A percentile compares a stretch with the other conserved stretches of the same genome.
These are phyloP conservation scores for Siphamia tubifer DNA, from an alignment of 2,113 vertebrate species.

Conservation along the genomic window DNA sequence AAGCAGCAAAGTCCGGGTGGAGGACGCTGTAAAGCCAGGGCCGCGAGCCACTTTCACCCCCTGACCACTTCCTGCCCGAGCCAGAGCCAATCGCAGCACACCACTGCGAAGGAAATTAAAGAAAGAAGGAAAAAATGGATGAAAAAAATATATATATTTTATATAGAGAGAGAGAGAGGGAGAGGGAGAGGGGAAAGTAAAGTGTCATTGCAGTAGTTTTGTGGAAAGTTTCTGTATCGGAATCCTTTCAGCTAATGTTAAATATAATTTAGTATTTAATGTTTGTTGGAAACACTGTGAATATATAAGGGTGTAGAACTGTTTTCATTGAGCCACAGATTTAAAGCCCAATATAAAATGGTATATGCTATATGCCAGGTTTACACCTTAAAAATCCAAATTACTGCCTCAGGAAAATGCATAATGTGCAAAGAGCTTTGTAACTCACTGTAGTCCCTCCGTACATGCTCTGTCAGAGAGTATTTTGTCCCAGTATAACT, in stretches of 20 bases:
- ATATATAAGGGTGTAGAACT: neutral
- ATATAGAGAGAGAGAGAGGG: no score
- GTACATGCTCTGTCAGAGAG: neutral
- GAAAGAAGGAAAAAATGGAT: no score
- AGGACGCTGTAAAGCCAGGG: no score
- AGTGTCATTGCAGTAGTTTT: neutral
- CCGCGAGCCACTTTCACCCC: no score
- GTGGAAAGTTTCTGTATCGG: neutral
- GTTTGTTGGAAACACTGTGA: neutral
- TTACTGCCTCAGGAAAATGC: conserved; percentile 1
- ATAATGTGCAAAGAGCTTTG: neutral
- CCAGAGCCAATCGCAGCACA: no score
- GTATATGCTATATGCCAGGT: neutral
- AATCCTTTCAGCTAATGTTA: neutral
- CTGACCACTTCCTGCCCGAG: no score
- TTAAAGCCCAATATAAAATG: no score
- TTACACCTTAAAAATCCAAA: neutral
- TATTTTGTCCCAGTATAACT: conserved; percentile 25
- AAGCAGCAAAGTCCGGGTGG: no score
- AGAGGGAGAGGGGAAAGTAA: no score
- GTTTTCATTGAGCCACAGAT: neutral
- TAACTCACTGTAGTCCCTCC: conserved; percentile 20
- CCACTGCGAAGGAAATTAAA: no score
- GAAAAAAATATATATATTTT: no score
- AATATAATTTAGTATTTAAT: neutral